Conservation (phyloP, 2,797 vertebrate species). For the Myotis pilosus region DNA sequence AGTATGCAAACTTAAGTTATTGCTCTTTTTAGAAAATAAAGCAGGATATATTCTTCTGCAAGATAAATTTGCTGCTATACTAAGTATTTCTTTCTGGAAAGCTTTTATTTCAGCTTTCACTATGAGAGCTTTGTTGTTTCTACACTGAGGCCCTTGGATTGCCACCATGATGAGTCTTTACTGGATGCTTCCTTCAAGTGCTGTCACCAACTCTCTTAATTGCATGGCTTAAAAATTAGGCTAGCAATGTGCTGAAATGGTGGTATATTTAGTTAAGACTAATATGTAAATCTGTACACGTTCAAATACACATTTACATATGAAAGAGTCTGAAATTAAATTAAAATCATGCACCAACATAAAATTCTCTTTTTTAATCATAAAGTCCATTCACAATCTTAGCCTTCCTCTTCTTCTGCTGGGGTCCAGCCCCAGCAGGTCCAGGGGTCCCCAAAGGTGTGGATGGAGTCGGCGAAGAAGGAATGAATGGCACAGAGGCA, state of each 20-base stretch:
- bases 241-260: constrained; percentile 29
- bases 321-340: too few relatives aligned
- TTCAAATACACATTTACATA: neutral
- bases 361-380: too few relatives aligned
- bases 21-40: constrained; percentile 29
- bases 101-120: constrained; percentile 42
- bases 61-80: neutral
- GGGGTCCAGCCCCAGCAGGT: too few relatives aligned
- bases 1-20: constrained; percentile 8
- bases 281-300: constrained; percentile 3
- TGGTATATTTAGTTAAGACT: constrained; percentile 51
- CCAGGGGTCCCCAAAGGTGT: too few relatives aligned
- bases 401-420: too few relatives aligned
- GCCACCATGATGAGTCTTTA: constrained; percentile 13
- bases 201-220: constrained; percentile 57
- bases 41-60: constrained; percentile 4
- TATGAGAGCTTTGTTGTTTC: constrained; percentile 61
- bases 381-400: too few relatives aligned
- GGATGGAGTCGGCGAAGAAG: too few relatives aligned
- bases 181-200: constrained; percentile 29
- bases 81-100: constrained; percentile 18
- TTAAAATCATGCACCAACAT: too few relatives aligned
- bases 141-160: neutral
- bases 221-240: constrained; percentile 47
- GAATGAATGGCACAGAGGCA: too few relatives aligned